phyloP scores from a whole-genome alignment of 2,888 invertebrate genomes.

The Aricia artaxerxes region DNA sequence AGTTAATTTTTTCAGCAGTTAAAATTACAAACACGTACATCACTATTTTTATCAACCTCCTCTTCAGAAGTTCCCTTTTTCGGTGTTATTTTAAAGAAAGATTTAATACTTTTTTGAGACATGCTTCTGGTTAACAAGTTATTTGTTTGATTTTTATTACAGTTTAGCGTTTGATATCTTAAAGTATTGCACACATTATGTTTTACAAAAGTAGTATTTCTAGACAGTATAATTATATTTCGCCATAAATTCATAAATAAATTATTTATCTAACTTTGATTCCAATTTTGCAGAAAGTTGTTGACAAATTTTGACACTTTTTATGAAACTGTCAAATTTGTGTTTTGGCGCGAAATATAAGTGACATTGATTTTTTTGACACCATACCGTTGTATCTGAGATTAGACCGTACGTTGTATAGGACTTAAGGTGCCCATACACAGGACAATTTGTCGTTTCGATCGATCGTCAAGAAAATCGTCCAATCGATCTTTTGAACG shows the following conservation, averaged over 20 bases:
- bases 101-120: slow-evolving; percentile 73
- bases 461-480: too few relatives aligned
- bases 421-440: too few relatives aligned
- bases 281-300: background rate
- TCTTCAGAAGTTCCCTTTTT: slow-evolving; percentile 49
- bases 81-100: slow-evolving; percentile 68
- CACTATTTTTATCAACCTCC: slow-evolving; percentile 29
- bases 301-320: slow-evolving; percentile 17
- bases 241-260: slow-evolving; percentile 23
- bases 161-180: background rate
- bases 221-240: slow-evolving; percentile 3
- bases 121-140: slow-evolving; percentile 48
- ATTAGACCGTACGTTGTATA: too few relatives aligned
- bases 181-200: slow-evolving; percentile 3
- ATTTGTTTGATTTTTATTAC: background rate
- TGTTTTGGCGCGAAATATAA: background rate
- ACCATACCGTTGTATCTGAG: too few relatives aligned
- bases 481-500: too few relatives aligned
- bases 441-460: too few relatives aligned
- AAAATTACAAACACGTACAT: slow-evolving; percentile 34
- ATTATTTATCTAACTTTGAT: background rate
- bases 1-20: background rate
- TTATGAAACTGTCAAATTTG: background rate
- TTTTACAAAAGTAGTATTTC: background rate
- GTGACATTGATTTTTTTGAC: background rate